phyloP scores from a whole-genome alignment of 2,888 invertebrate genomes.

The Heteropelma amictum region DNA sequence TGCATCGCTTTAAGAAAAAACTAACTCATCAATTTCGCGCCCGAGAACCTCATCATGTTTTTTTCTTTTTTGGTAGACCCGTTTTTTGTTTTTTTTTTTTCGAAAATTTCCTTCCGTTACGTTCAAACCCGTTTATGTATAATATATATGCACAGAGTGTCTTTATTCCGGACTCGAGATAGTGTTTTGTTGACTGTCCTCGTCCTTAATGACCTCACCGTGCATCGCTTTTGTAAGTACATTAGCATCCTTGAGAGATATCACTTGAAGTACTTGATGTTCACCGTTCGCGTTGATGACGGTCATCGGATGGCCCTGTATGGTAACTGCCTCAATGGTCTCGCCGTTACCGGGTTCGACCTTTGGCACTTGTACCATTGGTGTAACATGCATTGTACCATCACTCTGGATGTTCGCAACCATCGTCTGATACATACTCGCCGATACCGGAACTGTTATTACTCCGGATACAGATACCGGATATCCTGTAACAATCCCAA shows the following conservation, averaged over 20 bases:
- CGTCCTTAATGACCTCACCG: conserved; percentile 76
- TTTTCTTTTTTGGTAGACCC: conserved; percentile 48
- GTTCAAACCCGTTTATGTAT: conserved; percentile 27
- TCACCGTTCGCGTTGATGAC: conserved; percentile 83
- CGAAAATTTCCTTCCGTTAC: conserved; percentile 4
- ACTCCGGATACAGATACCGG: conserved; percentile 94
- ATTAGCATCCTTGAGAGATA: conserved; percentile 91
- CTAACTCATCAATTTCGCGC: conserved; percentile 28
- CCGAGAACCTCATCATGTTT: not conserved
- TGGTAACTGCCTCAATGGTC: conserved; percentile 86
- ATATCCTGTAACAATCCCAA: conserved; percentile 81
- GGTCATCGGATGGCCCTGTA: conserved; percentile 90
- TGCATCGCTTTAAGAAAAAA: conserved; percentile 4
- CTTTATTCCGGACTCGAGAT: conserved; percentile 79
- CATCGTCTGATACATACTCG: conserved; percentile 97
- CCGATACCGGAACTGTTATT: conserved; percentile 96
- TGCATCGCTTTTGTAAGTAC: conserved; percentile 90
- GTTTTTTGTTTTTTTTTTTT: conserved; percentile 27
- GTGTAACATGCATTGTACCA: conserved; percentile 88
- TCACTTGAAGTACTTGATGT: conserved; percentile 90
- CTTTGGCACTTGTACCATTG: conserved; percentile 90
- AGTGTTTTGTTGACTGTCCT: conserved; percentile 74
- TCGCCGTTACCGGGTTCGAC: conserved; percentile 88
- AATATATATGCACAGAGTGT: conserved; percentile 42
- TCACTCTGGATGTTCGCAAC: conserved; percentile 93